Evolutionary conservation across 2,888 invertebrate genomes (phyloP).

Genomic region (Tubulanus polymorphus): DNA sequence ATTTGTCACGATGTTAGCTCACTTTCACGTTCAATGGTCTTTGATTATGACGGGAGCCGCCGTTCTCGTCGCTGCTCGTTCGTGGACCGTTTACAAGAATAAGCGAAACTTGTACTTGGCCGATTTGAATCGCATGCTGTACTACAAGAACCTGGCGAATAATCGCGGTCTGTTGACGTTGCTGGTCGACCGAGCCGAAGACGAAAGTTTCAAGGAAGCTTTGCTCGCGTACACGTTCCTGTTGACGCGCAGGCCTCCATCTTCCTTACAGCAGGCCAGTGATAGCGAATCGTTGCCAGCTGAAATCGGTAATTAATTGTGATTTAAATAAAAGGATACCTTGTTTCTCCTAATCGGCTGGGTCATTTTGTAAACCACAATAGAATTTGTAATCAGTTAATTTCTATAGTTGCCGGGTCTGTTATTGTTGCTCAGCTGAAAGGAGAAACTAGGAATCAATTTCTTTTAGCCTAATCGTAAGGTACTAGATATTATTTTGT

Average conservation of each 20-base stretch:
- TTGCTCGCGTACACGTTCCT: conserved; percentile 45
- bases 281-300: conserved; percentile 13
- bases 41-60: conserved; percentile 32
- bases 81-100: conserved; percentile 39
- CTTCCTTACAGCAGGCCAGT: conserved; percentile 15
- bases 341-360: too few species aligned
- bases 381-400: too few species aligned
- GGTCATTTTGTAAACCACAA: too few species aligned
- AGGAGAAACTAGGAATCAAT: too few species aligned
- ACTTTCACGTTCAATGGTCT: conserved; percentile 34
- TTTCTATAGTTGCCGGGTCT: too few species aligned
- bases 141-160: conserved; percentile 49
- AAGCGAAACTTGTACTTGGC: conserved; percentile 39
- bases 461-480: neutral
- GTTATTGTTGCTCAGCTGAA: too few species aligned
- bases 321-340: neutral
- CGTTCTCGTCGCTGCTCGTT: conserved; percentile 27
- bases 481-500: neutral
- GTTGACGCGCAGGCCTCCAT: conserved; percentile 32
- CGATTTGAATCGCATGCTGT: conserved; percentile 39
- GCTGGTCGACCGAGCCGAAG: conserved; percentile 48
- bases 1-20: conserved; percentile 34
- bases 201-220: conserved; percentile 50
- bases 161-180: conserved; percentile 46
- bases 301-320: conserved; percentile 22